Evolutionary conservation across 2,113 vertebrate genomes (phyloP), one percentile per base, ranked within the genome.

Genomic region (Mirza zaza): DNA sequence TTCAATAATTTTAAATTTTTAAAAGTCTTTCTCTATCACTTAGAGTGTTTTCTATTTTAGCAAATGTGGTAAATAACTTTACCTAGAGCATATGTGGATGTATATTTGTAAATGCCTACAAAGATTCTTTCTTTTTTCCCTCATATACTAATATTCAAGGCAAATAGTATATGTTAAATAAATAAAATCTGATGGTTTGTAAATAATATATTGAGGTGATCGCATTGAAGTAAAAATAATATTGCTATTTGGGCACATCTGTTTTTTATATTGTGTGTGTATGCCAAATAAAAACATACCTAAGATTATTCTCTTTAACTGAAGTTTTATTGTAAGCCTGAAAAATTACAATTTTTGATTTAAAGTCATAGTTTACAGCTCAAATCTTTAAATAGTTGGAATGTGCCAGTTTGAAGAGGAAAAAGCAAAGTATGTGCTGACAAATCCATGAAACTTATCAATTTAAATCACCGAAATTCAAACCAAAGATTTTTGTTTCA

Each of bases 321-420:
- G 1, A 63, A 92, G 45, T 45, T 90, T 61, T 77, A 76, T 45
- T 91, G 0, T 45, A 88, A 91, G 2, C 10, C 17, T 94, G 5
- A 87, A 57, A 93, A 79, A 29, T 42, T 83, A 45, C 2, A 20
- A 1, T 21, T 63, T 96, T 59, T 95, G 42, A 76, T 83, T 86
- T 8, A 96, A 15, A 42, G 7, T 76, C 29, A 90, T 61, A 94
- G n/a, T 59, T 55, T 17, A 23, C 0, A 25, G n/a, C n/a, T 77
- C n/a, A 96, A 94, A 95, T n/a, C 1, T 77, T 23, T 45, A 48
- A 96, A 90, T 21, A 82, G n/a, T 75, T 79, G 42, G 75, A 97
- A 95, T 84, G 79, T 87, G 3, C 0, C 29, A 20, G 4, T 29
- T 32, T 27, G 80, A 81, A 45, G 15, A 65, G 9, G 45, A 91